These are phyloP conservation scores for Crotalus viridis DNA, from an alignment of 2,113 vertebrate species.

Conservation along the genomic window DNA sequence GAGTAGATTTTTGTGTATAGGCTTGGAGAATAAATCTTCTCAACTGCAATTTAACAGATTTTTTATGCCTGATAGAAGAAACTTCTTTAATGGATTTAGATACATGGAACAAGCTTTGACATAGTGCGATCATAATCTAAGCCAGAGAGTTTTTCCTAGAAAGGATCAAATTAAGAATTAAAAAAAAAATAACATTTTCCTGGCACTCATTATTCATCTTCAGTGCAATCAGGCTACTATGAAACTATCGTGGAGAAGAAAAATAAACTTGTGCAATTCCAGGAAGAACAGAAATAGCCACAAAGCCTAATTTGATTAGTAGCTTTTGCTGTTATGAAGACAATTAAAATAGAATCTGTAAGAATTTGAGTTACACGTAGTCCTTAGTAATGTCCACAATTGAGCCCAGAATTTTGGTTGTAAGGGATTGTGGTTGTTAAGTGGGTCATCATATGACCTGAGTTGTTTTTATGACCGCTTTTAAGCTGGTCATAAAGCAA, in stretches of 20 bases:
- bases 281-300: slow-evolving; percentile 25
- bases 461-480: too few relatives aligned
- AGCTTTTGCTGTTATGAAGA: neutral
- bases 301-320: neutral
- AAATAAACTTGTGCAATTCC: slow-evolving; percentile 9
- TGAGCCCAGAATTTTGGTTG: too few relatives aligned
- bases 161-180: slow-evolving; percentile 72
- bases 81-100: slow-evolving; percentile 65
- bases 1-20: neutral
- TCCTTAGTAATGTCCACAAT: too few relatives aligned
- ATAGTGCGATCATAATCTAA: slow-evolving; percentile 66
- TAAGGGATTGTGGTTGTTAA: too few relatives aligned
- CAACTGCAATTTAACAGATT: neutral
- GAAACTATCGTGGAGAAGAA: slow-evolving; percentile 37
- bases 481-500: too few relatives aligned
- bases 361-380: neutral
- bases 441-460: too few relatives aligned
- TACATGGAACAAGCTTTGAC: slow-evolving; percentile 66
- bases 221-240: slow-evolving; percentile 35
- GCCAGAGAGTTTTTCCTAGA: slow-evolving; percentile 62
- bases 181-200: slow-evolving; percentile 63
- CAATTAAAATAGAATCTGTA: fast-evolving
- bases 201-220: slow-evolving; percentile 47
- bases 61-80: slow-evolving; percentile 37
- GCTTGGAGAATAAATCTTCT: neutral